Base-by-base conservation (phyloP, 2,888 invertebrate genomes). In the Drosophila neotestacea region DNA sequence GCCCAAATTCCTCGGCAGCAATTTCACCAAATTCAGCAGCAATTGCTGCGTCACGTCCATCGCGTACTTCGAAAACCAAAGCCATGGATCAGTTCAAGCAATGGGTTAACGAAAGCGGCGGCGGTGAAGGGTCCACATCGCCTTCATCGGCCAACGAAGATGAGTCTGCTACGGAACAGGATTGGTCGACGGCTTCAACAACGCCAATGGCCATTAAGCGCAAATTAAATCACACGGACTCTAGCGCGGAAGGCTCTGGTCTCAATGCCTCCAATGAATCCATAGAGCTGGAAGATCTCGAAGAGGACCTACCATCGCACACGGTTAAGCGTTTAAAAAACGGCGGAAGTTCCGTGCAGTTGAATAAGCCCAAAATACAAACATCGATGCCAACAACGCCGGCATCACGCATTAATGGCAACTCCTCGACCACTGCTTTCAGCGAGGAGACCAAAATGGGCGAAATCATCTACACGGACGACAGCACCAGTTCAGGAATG, bases 31-130 rank as follows among this genome's bases (percentile, higher is more conserved):
- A 76, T 60, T 69, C 72, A 22, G 22, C 69, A 22, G 46, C 46
- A 22, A 28, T 56, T 27, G 75, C 41, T 1, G 36, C 91, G 91
- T 55, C 82, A 30, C 95, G 92, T 4, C 88, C 91, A 4, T 88
- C 90, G 13, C 90, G 92, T 7, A 89, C 89, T 34, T 96, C 96
- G 83, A 97, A 97, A 91, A 95, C 95, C 52, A 96, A 96, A 80
- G 96, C 96, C 0, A 93, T 96, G 91, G 96, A 96, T 91, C 96
- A 96, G 91, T 96, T 97, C 61, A 97, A 97, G 90, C 95, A 95
- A 68, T 97, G 97, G 97, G 96, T 96, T 79, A 83, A 59, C n/a
- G 87, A 86, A 16, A 68, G 69, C 11, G 79, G 70, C 1, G 64
- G 58, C 9, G 83, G 77, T 0, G 96, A 96, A 28, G 85, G 84